phyloP scores from a whole-genome alignment of 1,140 invertebrate species.

The Dreissena polymorpha region DNA sequence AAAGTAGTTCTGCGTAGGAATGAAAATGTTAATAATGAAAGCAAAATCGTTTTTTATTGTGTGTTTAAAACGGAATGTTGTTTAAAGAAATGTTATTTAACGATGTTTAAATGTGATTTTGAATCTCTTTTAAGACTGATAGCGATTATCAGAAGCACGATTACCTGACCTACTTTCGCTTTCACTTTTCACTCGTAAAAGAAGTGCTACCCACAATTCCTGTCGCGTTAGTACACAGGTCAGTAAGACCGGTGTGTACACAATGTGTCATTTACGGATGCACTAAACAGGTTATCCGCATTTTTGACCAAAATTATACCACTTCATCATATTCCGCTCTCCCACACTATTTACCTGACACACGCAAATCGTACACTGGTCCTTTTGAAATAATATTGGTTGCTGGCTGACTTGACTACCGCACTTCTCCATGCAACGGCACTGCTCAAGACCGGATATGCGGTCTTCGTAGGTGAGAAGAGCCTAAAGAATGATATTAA shows the following conservation, averaged over 20 bases:
- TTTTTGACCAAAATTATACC: slow-evolving; percentile 6
- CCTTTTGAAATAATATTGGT: slow-evolving; percentile 81
- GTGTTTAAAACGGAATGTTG: no score
- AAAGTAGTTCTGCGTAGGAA: no score
- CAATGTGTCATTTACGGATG: slow-evolving; percentile 9
- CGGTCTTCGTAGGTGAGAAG: slow-evolving; percentile 86
- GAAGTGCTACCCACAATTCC: no score
- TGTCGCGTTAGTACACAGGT: no score
- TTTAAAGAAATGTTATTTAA: no score
- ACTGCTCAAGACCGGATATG: slow-evolving; percentile 89
- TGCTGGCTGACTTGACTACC: slow-evolving; percentile 89
- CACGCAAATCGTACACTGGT: slow-evolving; percentile 75
- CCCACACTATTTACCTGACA: slow-evolving; percentile 71
- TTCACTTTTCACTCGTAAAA: no score
- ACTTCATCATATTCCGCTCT: background rate
- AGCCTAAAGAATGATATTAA: slow-evolving; percentile 83
- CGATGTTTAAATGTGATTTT: no score
- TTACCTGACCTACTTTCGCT: no score
- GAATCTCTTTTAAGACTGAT: no score
- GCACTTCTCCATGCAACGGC: slow-evolving; percentile 94
- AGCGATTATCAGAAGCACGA: no score
- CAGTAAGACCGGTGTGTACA: slow-evolving; percentile 41
- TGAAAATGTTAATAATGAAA: no score
- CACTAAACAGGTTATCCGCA: background rate
- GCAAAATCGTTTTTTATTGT: no score